Conservation (phyloP, 2,113 vertebrate species). For the Hippocampus guttulatus region DNA sequence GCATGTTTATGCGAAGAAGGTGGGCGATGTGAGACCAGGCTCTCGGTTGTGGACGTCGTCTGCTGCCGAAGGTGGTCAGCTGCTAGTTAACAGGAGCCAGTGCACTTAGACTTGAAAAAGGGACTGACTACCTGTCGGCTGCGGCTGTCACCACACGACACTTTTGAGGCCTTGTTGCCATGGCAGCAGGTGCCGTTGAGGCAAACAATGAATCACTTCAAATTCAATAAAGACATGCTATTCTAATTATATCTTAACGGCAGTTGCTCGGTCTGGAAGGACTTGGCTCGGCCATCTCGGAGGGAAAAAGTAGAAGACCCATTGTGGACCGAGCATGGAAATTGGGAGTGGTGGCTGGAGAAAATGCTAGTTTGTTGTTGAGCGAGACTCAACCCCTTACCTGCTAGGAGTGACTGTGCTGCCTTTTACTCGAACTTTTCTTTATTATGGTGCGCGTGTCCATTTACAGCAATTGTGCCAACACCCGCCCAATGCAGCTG, state of each 20-base stretch:
- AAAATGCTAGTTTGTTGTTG: neutral
- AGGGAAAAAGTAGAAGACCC: neutral
- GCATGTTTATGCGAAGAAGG: slow-evolving; percentile 12
- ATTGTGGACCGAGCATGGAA: neutral
- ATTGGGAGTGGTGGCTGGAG: neutral
- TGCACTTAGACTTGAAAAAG: neutral
- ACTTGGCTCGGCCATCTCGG: neutral
- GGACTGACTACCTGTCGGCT: neutral
- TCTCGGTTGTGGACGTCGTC: slow-evolving; percentile 20
- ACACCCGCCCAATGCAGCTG: no score
- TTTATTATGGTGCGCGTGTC: no score
- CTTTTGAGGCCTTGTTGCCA: neutral
- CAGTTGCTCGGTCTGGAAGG: neutral
- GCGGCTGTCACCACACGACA: neutral
- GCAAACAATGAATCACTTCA: neutral
- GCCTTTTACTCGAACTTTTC: no score
- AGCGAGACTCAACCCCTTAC: no score
- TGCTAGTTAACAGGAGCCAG: slow-evolving; percentile 19
- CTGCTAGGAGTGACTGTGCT: no score
- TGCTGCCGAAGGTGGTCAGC: slow-evolving; percentile 11
- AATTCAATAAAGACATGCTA: neutral
- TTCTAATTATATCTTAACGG: neutral
- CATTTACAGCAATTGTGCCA: no score
- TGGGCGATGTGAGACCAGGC: slow-evolving; percentile 17
- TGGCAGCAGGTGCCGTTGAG: neutral